Evolutionary conservation across 2,797 vertebrate species (phyloP), one percentile per base, ranked within the genome.

Genomic region (Tokudaia tokunoshimensis): DNA sequence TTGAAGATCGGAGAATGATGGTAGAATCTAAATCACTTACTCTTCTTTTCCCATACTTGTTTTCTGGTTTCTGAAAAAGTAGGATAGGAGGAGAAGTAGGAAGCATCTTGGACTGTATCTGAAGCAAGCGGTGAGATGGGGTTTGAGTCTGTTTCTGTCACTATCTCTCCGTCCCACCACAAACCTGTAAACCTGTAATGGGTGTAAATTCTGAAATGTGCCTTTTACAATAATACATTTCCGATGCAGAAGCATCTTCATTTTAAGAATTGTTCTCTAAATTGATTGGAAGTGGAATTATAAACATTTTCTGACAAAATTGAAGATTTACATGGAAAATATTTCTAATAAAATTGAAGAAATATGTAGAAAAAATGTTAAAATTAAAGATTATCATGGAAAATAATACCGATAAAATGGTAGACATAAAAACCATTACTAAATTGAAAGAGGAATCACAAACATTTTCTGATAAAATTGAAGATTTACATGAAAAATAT

Each of bases 31-130:
- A 78, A 47, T 79, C 67, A 79, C 22, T 86, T 83, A 59, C 26
- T 17, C 94, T 93, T 82, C 44, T 94, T 92, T 82, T 34, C 89
- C 76, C 11, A 14, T 34, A 29, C 2, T 61, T 61, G 1, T 88
- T 74, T 85, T 94, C 31, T 52, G 10, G 2, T 83, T 84, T 96
- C 87, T 94, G 72, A 1, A n/a, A 92, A 96, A 67, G 15, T 92
- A 9, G n/a, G 2, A 44, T 59, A 84, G 61, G 87, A 91, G 76
- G 72, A 86, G 0, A 17, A 52, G 11, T 50, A 76, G 41, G 82
- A 79, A 85, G 75, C 52, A 79, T 26, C 24, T 10, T 37, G 90
- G 67, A 14, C 37, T 92, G 74, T 67, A 22, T 72, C 11, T 85
- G 61, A 78, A 70, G 76, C 63, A 65, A 90, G 80, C 63, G 59